Conservation (phyloP, 2,797 vertebrate genomes). For the Enteromius treurensis region DNA sequence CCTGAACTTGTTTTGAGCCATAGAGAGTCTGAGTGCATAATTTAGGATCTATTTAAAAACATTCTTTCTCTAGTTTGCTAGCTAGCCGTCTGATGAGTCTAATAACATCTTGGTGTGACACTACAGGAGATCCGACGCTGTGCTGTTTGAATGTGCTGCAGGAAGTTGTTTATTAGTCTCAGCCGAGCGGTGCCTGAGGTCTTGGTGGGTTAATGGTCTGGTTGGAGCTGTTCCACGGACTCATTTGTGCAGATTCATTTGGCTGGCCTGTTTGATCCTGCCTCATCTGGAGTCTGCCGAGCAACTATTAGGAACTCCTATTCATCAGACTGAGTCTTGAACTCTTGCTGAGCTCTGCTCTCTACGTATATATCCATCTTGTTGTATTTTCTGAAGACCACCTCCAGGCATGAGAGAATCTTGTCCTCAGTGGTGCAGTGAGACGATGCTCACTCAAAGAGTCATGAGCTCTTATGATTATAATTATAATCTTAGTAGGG, state of each 20-base stretch:
- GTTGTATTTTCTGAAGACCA: background rate
- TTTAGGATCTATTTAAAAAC: slow-evolving; percentile 55
- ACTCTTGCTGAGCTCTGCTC: slow-evolving; percentile 37
- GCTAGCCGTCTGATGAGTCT: background rate
- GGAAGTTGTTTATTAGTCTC: slow-evolving; percentile 10
- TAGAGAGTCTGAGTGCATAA: slow-evolving; percentile 35
- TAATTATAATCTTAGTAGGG: too few species aligned
- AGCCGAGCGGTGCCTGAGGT: background rate
- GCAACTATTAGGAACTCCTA: background rate
- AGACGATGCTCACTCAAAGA: too few species aligned
- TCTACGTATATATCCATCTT: background rate
- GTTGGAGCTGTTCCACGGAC: slow-evolving; percentile 17
- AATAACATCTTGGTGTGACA: slow-evolving; percentile 4
- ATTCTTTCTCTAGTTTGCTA: background rate
- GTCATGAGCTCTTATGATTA: too few species aligned
- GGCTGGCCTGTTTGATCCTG: background rate
- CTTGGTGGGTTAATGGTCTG: slow-evolving; percentile 12
- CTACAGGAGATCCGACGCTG: background rate
- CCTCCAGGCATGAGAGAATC: background rate
- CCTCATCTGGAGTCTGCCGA: background rate
- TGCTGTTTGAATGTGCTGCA: slow-evolving; percentile 2
- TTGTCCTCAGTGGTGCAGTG: too few species aligned
- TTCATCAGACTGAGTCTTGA: slow-evolving; percentile 6
- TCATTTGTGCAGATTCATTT: slow-evolving; percentile 19
- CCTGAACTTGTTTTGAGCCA: background rate